Base-by-base conservation (phyloP, 2,113 vertebrate species). In the Falco punctatus region DNA sequence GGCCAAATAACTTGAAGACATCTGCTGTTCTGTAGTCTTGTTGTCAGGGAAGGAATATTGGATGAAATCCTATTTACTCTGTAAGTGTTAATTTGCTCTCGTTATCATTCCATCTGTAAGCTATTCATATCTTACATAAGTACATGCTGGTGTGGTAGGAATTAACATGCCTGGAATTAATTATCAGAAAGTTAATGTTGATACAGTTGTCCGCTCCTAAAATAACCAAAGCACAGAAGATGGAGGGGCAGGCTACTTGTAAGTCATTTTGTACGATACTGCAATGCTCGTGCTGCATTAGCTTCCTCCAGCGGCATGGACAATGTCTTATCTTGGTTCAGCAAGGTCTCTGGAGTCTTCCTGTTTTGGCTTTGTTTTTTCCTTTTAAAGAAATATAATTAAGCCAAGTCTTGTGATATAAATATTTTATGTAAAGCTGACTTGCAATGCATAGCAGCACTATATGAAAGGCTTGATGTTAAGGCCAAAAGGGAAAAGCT, bases 21-120 rank as follows among this genome's bases (percentile, higher is more conserved):
- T 81, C 93, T 96, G 91, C 49, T 71, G 90, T 49, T 95, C 30
- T 84, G 55, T 78, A 86, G 71, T 44, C 52, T 62, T 30, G 22
- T 62, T 93, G 70, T 81, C 89, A 92, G 49, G 49, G 24, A 81
- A 70, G 38, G 48, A 92, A 61, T 87, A 84, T 72, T 94, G 93
- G 95, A 93, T 86, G 52, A 69, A 93, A 67, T 95, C 52, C 91
- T 96, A 4, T 95, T 89, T 94, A 79, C 46, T 72, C 17, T 32
- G 22, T 72, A 67, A 87, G 94, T 89, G 86, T 89, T 95, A 77
- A 94, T 89, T 91, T 85, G 65, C n/a, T 91, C 62, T 92, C 13
- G 2, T 84, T 94, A 89, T 74, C 59, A 18, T 94, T 89, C 92
- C 87, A 85, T 95, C 92, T 95, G 77, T 69, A 89, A 87, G 83